phyloP scores from a whole-genome alignment of 2,113 vertebrate genomes.

The Polypterus senegalus region DNA sequence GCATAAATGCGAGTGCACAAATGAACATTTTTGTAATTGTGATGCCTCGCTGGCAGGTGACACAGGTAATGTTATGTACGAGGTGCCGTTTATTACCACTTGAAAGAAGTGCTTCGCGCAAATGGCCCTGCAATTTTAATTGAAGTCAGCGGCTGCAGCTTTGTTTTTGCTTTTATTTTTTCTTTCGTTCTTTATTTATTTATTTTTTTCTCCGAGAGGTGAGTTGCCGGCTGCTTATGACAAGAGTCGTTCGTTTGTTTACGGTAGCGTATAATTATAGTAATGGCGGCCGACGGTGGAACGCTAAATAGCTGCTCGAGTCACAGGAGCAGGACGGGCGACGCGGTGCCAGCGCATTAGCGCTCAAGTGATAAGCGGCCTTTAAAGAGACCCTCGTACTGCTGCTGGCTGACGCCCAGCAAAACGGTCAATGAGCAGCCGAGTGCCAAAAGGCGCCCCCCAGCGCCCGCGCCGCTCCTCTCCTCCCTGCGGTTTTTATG shows the following conservation, averaged over 20 bases:
- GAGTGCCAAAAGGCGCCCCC: too few species aligned
- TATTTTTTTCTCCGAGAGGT: slow-evolving; percentile 36
- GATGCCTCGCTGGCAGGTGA: slow-evolving; percentile 36
- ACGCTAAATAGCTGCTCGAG: slow-evolving; percentile 41
- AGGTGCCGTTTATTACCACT: slow-evolving; percentile 34
- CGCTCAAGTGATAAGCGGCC: slow-evolving; percentile 33
- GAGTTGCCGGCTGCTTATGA: slow-evolving; percentile 30
- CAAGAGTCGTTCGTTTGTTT: slow-evolving; percentile 52
- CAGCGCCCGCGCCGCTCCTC: too few species aligned
- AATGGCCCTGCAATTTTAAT: slow-evolving; percentile 27
- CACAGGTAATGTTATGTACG: slow-evolving; percentile 30
- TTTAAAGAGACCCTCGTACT: too few species aligned
- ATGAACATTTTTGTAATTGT: slow-evolving; percentile 27
- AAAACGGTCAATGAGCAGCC: too few species aligned
- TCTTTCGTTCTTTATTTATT: too few species aligned
- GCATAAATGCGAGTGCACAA: slow-evolving; percentile 13
- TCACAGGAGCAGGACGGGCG: slow-evolving; percentile 47
- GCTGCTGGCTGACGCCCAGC: too few species aligned
- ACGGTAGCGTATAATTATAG: slow-evolving; percentile 49
- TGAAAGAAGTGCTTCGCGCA: slow-evolving; percentile 27
- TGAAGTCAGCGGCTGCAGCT: slow-evolving; percentile 22
- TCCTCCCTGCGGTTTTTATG: too few species aligned
- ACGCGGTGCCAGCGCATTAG: slow-evolving; percentile 53
- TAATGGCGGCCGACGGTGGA: slow-evolving; percentile 40
- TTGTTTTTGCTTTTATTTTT: background rate